phyloP scores from a whole-genome alignment of 1,140 invertebrate species.

The Idris sp. region DNA sequence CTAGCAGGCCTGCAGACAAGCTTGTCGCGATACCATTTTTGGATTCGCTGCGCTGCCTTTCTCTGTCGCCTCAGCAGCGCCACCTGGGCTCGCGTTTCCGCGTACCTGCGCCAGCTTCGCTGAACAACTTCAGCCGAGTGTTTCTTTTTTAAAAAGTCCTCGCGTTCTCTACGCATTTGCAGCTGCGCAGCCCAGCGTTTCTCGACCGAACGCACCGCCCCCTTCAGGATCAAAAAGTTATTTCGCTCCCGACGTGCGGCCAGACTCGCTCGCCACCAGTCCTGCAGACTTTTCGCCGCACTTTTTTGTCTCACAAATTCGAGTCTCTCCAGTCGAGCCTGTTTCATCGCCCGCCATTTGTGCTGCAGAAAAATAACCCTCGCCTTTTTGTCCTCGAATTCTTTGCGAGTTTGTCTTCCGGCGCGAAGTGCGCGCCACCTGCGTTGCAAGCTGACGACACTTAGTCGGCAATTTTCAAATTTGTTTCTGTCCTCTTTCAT shows the following conservation, averaged over 20 bases:
- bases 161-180: slow-evolving; percentile 38
- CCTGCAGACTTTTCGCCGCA: slow-evolving; percentile 76
- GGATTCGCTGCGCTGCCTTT: slow-evolving; percentile 50
- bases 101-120: slow-evolving; percentile 60
- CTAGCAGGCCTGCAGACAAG: slow-evolving; percentile 25
- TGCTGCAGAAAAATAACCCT: slow-evolving; percentile 73
- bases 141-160: slow-evolving; percentile 35
- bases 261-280: slow-evolving; percentile 71
- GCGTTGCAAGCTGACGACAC: no score
- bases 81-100: slow-evolving; percentile 37
- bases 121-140: slow-evolving; percentile 60
- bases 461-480: no score
- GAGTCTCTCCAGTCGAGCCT: slow-evolving; percentile 70
- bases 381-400: slow-evolving; percentile 67
- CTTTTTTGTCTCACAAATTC: slow-evolving; percentile 70
- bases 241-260: slow-evolving; percentile 68
- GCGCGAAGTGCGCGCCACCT: slow-evolving; percentile 75
- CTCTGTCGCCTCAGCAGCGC: slow-evolving; percentile 34
- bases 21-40: slow-evolving; percentile 61
- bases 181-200: slow-evolving; percentile 54
- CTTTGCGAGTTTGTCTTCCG: slow-evolving; percentile 63
- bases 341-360: slow-evolving; percentile 71
- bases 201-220: slow-evolving; percentile 64
- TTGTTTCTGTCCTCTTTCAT: slow-evolving; percentile 65
- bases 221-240: slow-evolving; percentile 71